Base-by-base conservation (phyloP, 2,888 invertebrate genomes). In the Noctua janthe region DNA sequence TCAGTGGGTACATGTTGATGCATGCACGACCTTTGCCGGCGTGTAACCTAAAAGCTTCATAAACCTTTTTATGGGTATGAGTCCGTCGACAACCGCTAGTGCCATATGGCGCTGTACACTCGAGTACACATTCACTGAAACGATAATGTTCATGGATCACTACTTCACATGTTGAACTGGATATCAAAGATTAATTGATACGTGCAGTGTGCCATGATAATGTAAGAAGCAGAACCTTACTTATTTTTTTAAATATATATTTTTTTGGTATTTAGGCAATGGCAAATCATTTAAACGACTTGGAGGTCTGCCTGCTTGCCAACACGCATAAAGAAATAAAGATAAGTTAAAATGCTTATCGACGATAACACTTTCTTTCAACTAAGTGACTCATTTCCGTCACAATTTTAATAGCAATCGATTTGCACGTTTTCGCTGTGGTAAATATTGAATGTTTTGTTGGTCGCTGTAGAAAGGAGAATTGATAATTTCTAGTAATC, bases 51-150 rank as follows among this genome's bases (percentile, higher is more conserved):
- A 95, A 94, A 94, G 94, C 94, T 94, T 90, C 92, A 92, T 93
- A 93, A 93, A 92, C 94, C 94, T 92, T 95, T 92, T 95, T 96
- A 96, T 94, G 95, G 96, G 84, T 94, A 93, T 93, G 95, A 94
- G 93, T 94, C 94, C 91, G 94, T 92, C 94, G 92, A 93, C 92
- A 92, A 92, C 92, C 92, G 94, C 91, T 91, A 87, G 87, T 88
- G 91, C 96, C 96, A 97, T 96, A 97, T 97, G 96, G 96, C 91
- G 90, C 87, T 75, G 94, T 95, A 96, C 95, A 94, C 90, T 92
- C 93, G 90, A 84, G 90, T 84, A 81, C 82, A 87, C 85, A 79
- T 82, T 72, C 74, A 87, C 79, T 86, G 83, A 80, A 54, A 75
- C 84, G 84, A 85, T 84, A 81, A 82, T 81, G 62, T 74, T 86